Evolutionary conservation across 1,140 invertebrate genomes (phyloP), one percentile per base, ranked within the genome.

Genomic region (Archivesica marissinica): DNA sequence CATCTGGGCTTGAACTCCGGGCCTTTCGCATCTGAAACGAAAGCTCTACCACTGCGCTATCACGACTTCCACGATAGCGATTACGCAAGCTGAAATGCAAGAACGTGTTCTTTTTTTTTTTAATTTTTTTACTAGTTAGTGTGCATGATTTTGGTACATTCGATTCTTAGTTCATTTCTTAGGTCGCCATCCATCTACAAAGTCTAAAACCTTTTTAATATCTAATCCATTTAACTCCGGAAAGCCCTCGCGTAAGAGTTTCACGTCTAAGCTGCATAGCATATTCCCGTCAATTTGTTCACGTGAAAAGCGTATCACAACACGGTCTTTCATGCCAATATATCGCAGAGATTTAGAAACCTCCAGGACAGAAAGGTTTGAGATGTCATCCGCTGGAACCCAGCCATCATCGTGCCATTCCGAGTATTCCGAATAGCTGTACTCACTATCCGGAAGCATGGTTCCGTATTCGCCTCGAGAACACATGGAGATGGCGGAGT

Each of bases 211-310:
- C 81, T 93, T 93, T 59, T 93, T 93, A 0, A 91, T 83, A 82
- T 93, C 92, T 44, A 93, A 84, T 15, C 91, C 88, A 87, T 93
- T 93, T 20, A 93, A 82, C 70, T 93, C 91, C 9, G 92, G 92
- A 72, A 93, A 93, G 0, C 92, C 92, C 61, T 93, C 92, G n/a
- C 88, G 88, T 17, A 93, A 82, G 6, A 92, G 87, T 52, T 91
- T 90, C 28, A 91, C 88, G 76, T 93, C 91, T 23, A 93, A 74
- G 13, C 89, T 90, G 47, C 88, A 89, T 33, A 93, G 50, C 86
- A 93, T 88, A 54, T 90, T 90, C 1, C 92, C 92, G 76, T 93
- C 92, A 47, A 93, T 91, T 82, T 93, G 92, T 85, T 93, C 92
- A n/a, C 92, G 88, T 15, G 89, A 82, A 75, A 93, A 91, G 20